These are phyloP conservation scores for Oryzias woworae DNA, from an alignment of 2,113 vertebrate genomes.

Conservation along the genomic window DNA sequence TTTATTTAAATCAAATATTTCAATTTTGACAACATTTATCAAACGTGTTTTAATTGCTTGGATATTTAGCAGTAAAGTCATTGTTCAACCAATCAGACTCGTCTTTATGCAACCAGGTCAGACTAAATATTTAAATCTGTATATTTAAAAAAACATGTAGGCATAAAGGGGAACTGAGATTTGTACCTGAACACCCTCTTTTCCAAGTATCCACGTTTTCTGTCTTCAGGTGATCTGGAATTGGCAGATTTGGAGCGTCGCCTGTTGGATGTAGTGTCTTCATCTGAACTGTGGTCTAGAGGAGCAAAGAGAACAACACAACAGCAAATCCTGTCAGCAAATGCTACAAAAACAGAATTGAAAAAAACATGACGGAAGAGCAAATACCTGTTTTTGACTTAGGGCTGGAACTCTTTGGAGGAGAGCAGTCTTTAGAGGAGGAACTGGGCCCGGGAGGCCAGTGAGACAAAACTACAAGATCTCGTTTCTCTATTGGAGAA, in stretches of 20 bases:
- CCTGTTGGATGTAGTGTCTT: constrained; percentile 38
- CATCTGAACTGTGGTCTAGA: constrained; percentile 46
- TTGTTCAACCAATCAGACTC: no score
- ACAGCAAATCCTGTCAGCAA: no score
- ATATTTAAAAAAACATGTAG: no score
- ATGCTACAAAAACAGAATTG: no score
- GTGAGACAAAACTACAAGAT: constrained; percentile 79
- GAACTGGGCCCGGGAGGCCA: constrained; percentile 71
- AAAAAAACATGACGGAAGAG: neutral
- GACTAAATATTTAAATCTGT: no score
- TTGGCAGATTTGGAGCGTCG: constrained; percentile 47
- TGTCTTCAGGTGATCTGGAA: constrained; percentile 48
- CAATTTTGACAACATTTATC: no score
- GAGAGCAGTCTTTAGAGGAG: constrained; percentile 54
- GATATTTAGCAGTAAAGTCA: no score
- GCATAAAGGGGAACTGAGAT: no score
- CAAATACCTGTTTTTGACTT: constrained; percentile 54
- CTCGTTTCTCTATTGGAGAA: constrained; percentile 76
- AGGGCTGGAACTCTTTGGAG: constrained; percentile 52
- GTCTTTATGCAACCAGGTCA: no score
- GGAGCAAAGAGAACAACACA: neutral
- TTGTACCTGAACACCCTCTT: constrained; percentile 48
- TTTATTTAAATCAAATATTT: no score
- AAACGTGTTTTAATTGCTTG: no score
- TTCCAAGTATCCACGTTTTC: constrained; percentile 52